These are phyloP conservation scores for Danaus chrysippus DNA, from an alignment of 2,888 invertebrate species.

Conservation along the genomic window DNA sequence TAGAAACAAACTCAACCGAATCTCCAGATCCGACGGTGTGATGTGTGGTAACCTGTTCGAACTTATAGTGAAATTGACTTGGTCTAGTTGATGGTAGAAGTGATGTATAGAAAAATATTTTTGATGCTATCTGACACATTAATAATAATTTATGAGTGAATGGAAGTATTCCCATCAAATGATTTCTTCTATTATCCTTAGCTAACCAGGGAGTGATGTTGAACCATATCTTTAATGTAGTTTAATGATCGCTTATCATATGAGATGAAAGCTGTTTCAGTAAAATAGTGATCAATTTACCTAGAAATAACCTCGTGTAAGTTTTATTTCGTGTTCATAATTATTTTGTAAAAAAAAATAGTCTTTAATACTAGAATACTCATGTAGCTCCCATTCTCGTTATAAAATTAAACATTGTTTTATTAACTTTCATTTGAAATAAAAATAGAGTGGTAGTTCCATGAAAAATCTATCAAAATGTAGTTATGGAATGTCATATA, in stretches of 20 bases:
- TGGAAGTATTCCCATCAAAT: slow-evolving; percentile 25
- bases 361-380: slow-evolving; percentile 19
- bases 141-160: slow-evolving; percentile 7
- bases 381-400: slow-evolving; percentile 20
- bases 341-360: slow-evolving; percentile 11
- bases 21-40: slow-evolving; percentile 30
- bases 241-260: slow-evolving; percentile 46
- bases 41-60: slow-evolving; percentile 19
- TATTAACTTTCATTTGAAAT: slow-evolving; percentile 8
- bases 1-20: slow-evolving; percentile 31
- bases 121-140: slow-evolving; percentile 16
- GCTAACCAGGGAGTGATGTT: slow-evolving; percentile 61
- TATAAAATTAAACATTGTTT: slow-evolving; percentile 16
- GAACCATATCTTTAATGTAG: slow-evolving; percentile 71
- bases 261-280: slow-evolving; percentile 38
- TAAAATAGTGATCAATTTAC: slow-evolving; percentile 28
- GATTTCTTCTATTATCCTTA: slow-evolving; percentile 38
- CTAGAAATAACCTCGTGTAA: slow-evolving; percentile 26
- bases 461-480: too few relatives aligned
- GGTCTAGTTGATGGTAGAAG: slow-evolving; percentile 20
- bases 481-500: too few relatives aligned
- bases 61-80: slow-evolving; percentile 33
- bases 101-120: slow-evolving; percentile 32
- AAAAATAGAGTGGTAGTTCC: not conserved
- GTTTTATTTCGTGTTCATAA: slow-evolving; percentile 34